Base-by-base conservation (phyloP, 2,113 vertebrate species). In the Anguilla japonica region DNA sequence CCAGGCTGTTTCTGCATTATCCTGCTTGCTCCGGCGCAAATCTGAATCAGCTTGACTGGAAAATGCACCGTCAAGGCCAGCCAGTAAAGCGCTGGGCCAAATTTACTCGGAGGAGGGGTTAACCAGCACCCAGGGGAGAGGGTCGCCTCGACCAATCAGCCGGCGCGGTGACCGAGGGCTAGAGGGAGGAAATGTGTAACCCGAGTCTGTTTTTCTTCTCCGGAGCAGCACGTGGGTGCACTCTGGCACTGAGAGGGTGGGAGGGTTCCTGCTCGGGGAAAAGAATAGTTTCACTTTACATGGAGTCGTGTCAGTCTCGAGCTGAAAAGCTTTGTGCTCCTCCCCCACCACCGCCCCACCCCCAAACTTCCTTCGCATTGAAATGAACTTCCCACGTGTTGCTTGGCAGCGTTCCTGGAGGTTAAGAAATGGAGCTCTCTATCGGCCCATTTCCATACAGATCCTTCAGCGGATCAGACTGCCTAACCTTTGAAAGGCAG, bases 211-310 rank as follows among this genome's bases (percentile, higher is more conserved):
- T 75, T 75, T 29, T 81, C 60, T 75, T 34, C 71, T 75, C n/a
- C 22, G 15, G 18, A 53, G 56, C 53, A 79, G 82, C 89, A 90
- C 81, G 63, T 86, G 85, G 43, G 39, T 63, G 60, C 53, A 29
- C 82, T 83, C 60, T 75, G 71, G n/a, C 71, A 29, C 9, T n/a
- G 11, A 34, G 71, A 75, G 71, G 71, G 60, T 67, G 60, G 71
- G 71, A 75, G 71, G 71, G 26, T 11, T 22, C n/a, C 9, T 8
- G 71, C 6, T 75, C 7, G 71, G 29, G 26, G n/a, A 34, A 14
- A 13, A 75, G 71, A 75, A 75, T 75, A 75, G 26, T 75, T 75
- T 75, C n/a, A 13, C 71, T 75, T 75, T 75, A 75, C n/a, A 75
- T 34, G n/a, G 26, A 67, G 60, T 67, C 18, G 20, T 67, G 18